These are phyloP conservation scores for Hofmannophila pseudospretella DNA, from an alignment of 2,888 invertebrate genomes.

Conservation along the genomic window DNA sequence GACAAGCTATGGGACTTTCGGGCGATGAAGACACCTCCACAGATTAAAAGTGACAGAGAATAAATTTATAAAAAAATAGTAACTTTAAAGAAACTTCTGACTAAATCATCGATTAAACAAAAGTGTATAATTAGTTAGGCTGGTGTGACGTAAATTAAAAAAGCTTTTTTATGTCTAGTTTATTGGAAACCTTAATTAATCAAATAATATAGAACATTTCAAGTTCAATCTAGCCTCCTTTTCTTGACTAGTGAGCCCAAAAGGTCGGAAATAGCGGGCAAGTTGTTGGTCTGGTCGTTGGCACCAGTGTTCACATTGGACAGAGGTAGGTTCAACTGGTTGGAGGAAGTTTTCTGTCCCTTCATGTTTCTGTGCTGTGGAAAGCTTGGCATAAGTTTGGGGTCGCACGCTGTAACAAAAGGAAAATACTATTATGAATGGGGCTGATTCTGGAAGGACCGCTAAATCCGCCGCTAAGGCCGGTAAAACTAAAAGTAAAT, in stretches of 20 bases:
- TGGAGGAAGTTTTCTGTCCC: conserved; percentile 54
- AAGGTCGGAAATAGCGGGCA: conserved; percentile 89
- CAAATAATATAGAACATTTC: conserved; percentile 14
- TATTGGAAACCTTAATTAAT: conserved; percentile 17
- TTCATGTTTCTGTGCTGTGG: conserved; percentile 96
- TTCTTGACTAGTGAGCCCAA: conserved; percentile 90
- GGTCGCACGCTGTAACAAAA: conserved; percentile 90
- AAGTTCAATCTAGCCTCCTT: conserved; percentile 82
- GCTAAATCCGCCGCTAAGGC: too few species aligned
- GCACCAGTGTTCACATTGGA: conserved; percentile 77
- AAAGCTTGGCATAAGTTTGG: conserved; percentile 98
- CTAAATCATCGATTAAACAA: conserved; percentile 17
- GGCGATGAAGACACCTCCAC: conserved; percentile 64
- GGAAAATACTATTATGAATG: too few species aligned
- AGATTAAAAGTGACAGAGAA: conserved; percentile 36
- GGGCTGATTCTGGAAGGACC: too few species aligned
- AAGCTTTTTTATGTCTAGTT: conserved; percentile 19
- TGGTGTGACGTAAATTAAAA: too few species aligned
- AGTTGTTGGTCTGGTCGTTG: conserved; percentile 84
- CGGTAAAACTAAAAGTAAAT: too few species aligned
- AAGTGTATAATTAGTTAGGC: conserved; percentile 13
- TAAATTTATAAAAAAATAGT: conserved; percentile 24
- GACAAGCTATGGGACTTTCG: conserved; percentile 64
- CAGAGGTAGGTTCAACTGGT: conserved; percentile 63
- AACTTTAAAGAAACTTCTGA: conserved; percentile 28